Evolutionary conservation across 2,888 invertebrate genomes (phyloP).

Genomic region (Augiades crinisus): DNA sequence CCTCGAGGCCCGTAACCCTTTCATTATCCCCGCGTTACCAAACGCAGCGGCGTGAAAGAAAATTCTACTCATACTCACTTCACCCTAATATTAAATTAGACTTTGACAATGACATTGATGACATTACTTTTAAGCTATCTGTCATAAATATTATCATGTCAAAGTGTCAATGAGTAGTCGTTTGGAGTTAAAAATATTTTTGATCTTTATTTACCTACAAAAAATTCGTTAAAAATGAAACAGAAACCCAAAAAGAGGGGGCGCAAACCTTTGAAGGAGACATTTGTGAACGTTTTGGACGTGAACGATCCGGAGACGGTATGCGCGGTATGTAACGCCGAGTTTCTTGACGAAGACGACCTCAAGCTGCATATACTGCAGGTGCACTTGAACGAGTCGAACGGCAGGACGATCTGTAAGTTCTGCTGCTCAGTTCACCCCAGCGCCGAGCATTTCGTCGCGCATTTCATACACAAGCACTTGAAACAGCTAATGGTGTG

Average conservation of each 20-base stretch:
- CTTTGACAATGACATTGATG: too few relatives aligned
- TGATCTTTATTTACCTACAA: too few relatives aligned
- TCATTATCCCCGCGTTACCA: too few relatives aligned
- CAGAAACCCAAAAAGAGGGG: neutral
- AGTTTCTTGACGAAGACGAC: constrained; percentile 62
- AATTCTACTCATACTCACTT: too few relatives aligned
- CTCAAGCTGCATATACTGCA: constrained; percentile 50
- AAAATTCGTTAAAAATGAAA: constrained; percentile 1
- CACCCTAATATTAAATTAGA: too few relatives aligned
- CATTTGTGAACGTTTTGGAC: neutral
- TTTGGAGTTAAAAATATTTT: too few relatives aligned
- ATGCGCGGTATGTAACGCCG: constrained; percentile 51
- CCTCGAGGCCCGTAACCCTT: too few relatives aligned
- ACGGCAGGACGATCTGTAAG: constrained; percentile 40
- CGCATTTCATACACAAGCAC: constrained; percentile 53
- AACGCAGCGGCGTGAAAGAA: too few relatives aligned
- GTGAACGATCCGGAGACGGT: constrained; percentile 42
- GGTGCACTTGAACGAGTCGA: constrained; percentile 42
- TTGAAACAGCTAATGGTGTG: constrained; percentile 45
- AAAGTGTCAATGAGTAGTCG: too few relatives aligned
- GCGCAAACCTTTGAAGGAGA: neutral
- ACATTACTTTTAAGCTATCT: too few relatives aligned
- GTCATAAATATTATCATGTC: too few relatives aligned
- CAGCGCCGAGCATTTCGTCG: constrained; percentile 44
- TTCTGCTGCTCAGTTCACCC: constrained; percentile 45